Evolutionary conservation across 2,888 invertebrate genomes (phyloP), one percentile per base, ranked within the genome.

Genomic region (Apamea sordens): DNA sequence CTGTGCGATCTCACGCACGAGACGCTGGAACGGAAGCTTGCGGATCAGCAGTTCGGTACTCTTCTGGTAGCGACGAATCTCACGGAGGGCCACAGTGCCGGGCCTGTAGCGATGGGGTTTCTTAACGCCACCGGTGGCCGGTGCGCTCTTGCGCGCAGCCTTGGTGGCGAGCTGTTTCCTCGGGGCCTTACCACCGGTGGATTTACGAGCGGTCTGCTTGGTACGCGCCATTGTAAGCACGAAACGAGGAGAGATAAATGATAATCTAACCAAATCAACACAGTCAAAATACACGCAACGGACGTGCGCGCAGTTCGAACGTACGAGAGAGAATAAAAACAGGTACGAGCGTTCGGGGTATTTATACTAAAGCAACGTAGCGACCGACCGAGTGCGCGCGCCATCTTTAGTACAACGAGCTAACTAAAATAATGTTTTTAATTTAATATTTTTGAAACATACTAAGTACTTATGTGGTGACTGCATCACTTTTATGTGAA

Each of bases 1-100:
- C 93, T 99, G 98, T 0, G 99, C 98, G 91, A 99, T 99, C 97
- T 99, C 99, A 97, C 99, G 98, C 80, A 99, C 99, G 91, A 99
- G 96, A 91, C 36, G 36, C 36, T 36, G 36, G 36, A 36, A 36
- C 36, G 36, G 36, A 36, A 36, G 36, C 36, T 36, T 36, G 4
- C 36, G 36, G 36, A 36, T 36, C 36, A 36, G 36, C 36, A 36
- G 36, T 36, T 36, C 36, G 36, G 36, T 36, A 36, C 36, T 36
- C 36, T 36, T 36, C 36, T 36, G 36, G 36, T 36, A 36, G 36
- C 98, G 98, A 96, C 99, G 97, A 95, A 99, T 99, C 97, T 99
- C 99, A 97, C 99, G 98, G 91, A 99, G 98, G 88, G 99, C 99
- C 72, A 99, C 98, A 50, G 98, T 99, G 96, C 98, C 99, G 67